Percentiles rank a stretch among this genome's conserved stretches.
Conservation (phyloP, 1,140 invertebrate genomes). For the Trachymyrmex cornetzi region DNA sequence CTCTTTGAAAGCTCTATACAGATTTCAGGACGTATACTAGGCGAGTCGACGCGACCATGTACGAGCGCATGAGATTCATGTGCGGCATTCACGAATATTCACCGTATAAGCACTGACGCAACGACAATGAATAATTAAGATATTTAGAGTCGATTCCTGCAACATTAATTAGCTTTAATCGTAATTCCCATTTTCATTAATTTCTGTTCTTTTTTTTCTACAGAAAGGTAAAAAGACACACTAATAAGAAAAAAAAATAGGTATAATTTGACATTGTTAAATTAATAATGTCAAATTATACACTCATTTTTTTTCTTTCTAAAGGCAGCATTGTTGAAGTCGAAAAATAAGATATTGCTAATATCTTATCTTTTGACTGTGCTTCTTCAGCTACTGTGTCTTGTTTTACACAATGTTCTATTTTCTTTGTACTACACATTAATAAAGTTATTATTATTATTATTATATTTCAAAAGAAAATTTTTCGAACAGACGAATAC, state of each 20-base stretch:
- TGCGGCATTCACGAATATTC: conserved; percentile 28
- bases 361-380: neutral
- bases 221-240: neutral
- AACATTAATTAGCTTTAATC: conserved; percentile 8
- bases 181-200: neutral
- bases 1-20: conserved; percentile 16
- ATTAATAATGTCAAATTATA: no score
- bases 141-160: neutral
- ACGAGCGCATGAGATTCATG: neutral
- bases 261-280: no score
- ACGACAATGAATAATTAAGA: neutral
- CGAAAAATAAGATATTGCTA: neutral
- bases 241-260: no score
- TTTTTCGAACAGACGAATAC: no score
- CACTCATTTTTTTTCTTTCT: neutral
- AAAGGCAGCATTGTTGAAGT: neutral
- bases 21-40: conserved; percentile 8
- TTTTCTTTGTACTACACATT: no score
- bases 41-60: neutral
- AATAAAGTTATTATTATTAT: no score
- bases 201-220: neutral
- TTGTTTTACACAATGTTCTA: no score
- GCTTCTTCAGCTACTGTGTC: no score
- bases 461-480: no score
- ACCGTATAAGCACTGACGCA: neutral